A percentile compares a stretch with the other conserved stretches of the same genome.
These are phyloP conservation scores for Perccottus glenii DNA, from an alignment of 2,113 vertebrate genomes.

Conservation along the genomic window DNA sequence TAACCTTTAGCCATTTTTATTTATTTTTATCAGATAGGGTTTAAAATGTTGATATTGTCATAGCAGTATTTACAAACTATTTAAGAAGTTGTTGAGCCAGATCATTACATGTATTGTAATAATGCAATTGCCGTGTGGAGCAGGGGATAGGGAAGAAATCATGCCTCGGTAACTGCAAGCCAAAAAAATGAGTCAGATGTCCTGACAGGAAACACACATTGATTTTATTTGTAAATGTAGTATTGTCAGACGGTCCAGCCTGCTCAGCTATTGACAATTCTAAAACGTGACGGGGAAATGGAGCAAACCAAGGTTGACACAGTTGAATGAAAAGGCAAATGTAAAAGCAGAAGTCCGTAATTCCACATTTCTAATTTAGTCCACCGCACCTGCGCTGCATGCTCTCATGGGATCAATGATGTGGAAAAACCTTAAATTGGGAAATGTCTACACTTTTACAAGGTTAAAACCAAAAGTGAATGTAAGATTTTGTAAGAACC, in stretches of 20 bases:
- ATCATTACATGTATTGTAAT: no score
- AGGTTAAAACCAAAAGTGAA: not conserved
- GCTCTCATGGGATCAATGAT: slow-evolving; percentile 37
- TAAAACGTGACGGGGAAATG: slow-evolving; percentile 6
- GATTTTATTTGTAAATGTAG: not conserved
- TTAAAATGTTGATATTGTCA: no score
- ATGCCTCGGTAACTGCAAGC: no score
- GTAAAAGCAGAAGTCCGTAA: slow-evolving; percentile 58
- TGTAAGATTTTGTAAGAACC: not conserved
- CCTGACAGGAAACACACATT: no score
- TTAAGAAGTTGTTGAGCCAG: no score
- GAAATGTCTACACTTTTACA: not conserved
- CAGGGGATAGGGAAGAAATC: no score
- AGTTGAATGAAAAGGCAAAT: slow-evolving; percentile 57
- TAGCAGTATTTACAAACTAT: no score
- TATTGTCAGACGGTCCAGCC: slow-evolving; percentile 3
- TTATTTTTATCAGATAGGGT: no score
- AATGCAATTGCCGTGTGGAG: no score
- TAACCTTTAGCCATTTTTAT: no score
- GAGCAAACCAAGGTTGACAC: slow-evolving; percentile 39
- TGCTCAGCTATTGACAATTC: not conserved
- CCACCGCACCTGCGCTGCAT: slow-evolving; percentile 52
- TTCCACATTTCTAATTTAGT: slow-evolving; percentile 40
- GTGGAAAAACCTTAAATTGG: slow-evolving; percentile 7
- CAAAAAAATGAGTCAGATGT: no score